Evolutionary conservation across 2,113 vertebrate species (phyloP).

Genomic region (Bambusicola thoracicus): DNA sequence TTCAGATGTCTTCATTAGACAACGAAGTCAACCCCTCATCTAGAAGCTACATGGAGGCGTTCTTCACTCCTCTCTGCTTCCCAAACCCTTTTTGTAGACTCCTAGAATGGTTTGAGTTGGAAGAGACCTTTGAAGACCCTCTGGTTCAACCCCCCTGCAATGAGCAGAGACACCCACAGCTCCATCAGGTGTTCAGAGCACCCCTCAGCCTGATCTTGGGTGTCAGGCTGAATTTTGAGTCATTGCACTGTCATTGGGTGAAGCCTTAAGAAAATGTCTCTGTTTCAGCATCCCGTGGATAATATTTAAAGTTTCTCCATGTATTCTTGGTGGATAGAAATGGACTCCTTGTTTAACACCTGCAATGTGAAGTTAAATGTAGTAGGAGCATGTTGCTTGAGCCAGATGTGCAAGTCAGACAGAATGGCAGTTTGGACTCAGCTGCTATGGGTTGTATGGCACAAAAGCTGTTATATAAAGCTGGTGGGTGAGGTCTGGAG

Average conservation of each 20-base stretch:
- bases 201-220: too few species aligned
- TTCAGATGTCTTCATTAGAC: background rate
- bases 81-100: background rate
- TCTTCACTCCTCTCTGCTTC: background rate
- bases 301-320: background rate
- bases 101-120: too few species aligned
- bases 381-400: fast-evolving
- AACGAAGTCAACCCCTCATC: background rate
- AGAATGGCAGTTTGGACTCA: background rate
- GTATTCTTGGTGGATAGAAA: background rate
- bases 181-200: too few species aligned
- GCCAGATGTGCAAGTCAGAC: background rate
- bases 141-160: too few species aligned
- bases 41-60: background rate
- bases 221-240: background rate
- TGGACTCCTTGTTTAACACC: background rate
- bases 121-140: too few species aligned
- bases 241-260: background rate
- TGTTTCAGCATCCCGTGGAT: background rate
- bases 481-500: background rate
- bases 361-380: background rate
- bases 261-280: background rate
- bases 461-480: background rate
- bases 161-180: too few species aligned
- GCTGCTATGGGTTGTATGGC: background rate